phyloP scores from a whole-genome alignment of 2,888 invertebrate species.

The Sturmia bella region DNA sequence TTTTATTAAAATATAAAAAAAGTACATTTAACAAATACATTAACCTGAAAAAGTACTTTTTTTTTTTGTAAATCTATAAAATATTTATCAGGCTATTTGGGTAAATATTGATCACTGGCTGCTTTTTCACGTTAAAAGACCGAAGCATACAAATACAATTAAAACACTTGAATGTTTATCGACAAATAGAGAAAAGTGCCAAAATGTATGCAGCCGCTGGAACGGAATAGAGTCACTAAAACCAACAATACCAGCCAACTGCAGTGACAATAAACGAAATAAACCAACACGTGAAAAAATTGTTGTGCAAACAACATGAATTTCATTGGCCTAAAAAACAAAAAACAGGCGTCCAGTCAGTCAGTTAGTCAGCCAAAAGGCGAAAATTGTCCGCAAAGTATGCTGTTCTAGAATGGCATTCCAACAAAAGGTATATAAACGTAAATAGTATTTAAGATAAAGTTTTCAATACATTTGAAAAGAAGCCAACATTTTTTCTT shows the following conservation, averaged over 20 bases:
- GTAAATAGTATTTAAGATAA: neutral
- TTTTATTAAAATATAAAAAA: no score
- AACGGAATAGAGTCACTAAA: slow-evolving; percentile 22
- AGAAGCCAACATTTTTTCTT: no score
- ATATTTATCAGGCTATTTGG: neutral
- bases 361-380: neutral
- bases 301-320: neutral
- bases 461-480: neutral
- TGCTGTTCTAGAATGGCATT: slow-evolving; percentile 1
- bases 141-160: neutral
- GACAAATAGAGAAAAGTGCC: slow-evolving; percentile 15
- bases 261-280: slow-evolving; percentile 28
- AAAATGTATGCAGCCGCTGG: slow-evolving; percentile 22
- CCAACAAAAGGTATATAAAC: neutral
- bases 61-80: slow-evolving; percentile 17
- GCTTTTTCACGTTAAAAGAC: neutral
- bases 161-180: slow-evolving; percentile 28
- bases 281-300: slow-evolving; percentile 14
- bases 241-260: neutral
- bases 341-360: neutral
- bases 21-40: no score
- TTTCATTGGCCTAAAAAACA: slow-evolving; percentile 29
- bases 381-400: slow-evolving; percentile 29
- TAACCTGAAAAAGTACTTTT: neutral
- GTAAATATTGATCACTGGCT: neutral